A percentile compares a stretch with the other conserved stretches of the same genome.
Evolutionary conservation across 2,113 vertebrate genomes (phyloP).

Genomic region (Zapornia atra): DNA sequence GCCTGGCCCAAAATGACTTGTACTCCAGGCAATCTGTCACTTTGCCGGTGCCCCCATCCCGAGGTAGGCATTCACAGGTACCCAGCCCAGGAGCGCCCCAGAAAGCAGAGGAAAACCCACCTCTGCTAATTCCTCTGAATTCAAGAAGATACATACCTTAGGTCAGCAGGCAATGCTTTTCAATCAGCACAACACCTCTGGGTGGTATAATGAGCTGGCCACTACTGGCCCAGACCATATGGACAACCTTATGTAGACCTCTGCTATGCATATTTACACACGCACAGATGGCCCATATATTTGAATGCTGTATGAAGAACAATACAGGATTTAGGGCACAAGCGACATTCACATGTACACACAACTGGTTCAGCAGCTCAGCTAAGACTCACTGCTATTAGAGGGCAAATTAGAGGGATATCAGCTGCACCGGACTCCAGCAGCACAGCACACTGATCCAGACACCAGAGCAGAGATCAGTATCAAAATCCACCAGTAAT

Average conservation of each 20-base stretch:
- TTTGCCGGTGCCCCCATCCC: not conserved
- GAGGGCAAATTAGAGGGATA: not conserved
- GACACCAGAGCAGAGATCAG: not conserved
- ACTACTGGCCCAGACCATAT: not conserved
- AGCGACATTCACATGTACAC: not conserved
- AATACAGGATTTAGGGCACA: not conserved
- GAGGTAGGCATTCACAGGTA: not conserved
- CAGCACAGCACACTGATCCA: not conserved
- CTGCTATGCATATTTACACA: not conserved
- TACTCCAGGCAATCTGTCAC: not conserved
- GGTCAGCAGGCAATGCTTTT: not conserved
- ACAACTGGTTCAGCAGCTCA: not conserved
- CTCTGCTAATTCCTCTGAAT: not conserved
- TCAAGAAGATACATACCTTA: rapidly evolving
- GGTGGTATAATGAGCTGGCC: not conserved
- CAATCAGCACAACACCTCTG: not conserved
- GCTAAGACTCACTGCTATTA: not conserved
- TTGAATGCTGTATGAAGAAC: not conserved
- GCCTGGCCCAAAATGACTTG: rapidly evolving
- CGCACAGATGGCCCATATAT: rapidly evolving
- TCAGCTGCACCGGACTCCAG: not conserved
- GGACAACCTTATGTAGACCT: rapidly evolving
- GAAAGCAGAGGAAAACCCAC: not conserved
- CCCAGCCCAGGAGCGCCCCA: rapidly evolving
- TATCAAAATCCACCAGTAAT: not conserved